A percentile compares a stretch with the other conserved stretches of the same genome.
phyloP scores from a whole-genome alignment of 1,140 invertebrate genomes.

The Portunus trituberculatus region DNA sequence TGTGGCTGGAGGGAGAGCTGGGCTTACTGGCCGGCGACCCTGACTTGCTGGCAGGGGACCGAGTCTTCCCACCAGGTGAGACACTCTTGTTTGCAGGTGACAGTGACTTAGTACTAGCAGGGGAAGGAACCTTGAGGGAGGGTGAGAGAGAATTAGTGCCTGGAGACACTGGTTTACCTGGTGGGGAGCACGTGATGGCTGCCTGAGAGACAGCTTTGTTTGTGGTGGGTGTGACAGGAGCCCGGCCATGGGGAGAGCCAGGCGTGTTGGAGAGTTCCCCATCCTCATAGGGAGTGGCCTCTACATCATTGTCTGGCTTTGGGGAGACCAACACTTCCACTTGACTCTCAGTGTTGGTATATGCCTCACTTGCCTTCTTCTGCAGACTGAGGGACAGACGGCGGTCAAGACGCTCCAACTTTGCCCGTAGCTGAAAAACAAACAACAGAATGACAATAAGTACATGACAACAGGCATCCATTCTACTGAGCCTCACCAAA shows the following conservation, averaged over 20 bases:
- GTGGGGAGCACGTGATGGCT: background rate
- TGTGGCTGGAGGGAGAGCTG: slow-evolving; percentile 38
- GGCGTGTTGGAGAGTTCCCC: background rate
- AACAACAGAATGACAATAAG: background rate
- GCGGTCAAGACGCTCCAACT: slow-evolving; percentile 64
- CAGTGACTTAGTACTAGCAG: background rate
- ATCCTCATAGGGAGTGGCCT: background rate
- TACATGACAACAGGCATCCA: too few species aligned
- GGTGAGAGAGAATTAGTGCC: background rate
- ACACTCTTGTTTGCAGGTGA: background rate
- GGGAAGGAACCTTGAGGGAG: background rate
- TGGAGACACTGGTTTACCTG: background rate
- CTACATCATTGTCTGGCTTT: background rate
- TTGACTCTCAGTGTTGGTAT: slow-evolving; percentile 52
- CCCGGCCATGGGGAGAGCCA: background rate
- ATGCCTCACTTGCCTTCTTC: slow-evolving; percentile 57
- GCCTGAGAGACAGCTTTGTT: background rate
- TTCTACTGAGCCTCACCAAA: too few species aligned
- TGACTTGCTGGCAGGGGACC: background rate
- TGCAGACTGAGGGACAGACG: slow-evolving; percentile 62
- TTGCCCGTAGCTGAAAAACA: slow-evolving; percentile 65
- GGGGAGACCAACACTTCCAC: background rate
- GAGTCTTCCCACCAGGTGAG: background rate
- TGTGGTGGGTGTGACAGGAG: background rate
- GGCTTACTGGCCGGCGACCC: slow-evolving; percentile 46